Evolutionary conservation across 2,888 invertebrate species (phyloP), one percentile per base, ranked within the genome.

Genomic region (Didymodactylos carnosus): DNA sequence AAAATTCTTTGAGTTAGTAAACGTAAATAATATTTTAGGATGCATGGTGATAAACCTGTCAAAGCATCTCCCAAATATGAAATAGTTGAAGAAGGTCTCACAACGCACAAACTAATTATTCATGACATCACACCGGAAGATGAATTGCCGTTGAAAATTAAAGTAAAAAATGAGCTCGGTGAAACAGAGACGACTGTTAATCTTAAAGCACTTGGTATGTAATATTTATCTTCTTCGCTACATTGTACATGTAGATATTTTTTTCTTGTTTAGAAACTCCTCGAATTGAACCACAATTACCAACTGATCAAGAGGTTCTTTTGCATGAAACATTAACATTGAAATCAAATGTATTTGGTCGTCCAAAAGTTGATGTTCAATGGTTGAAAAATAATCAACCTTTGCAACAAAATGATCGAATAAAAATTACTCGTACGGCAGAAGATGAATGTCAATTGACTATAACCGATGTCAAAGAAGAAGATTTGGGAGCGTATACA

Each of bases 311-410:
- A 72, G 39, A 40, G 53, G 35, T 74, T 3, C 53, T 71, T 40
- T 43, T 74, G 25, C 43, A 62, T 41, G 41, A 75, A 51, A 23
- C 75, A 11, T 23, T 75, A 25, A 40, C 39, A 39, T n/a, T 75
- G 0, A 69, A 75, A 75, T 62, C 53, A 49, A 71, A 75, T 69
- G 49, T 72, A 5, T 46, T 40, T 25, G 75, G 75, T 25, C 71
- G 69, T 51, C 75, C 75, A 35, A 39, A 29, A 35, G 72, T 72
- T n/a, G 70, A 75, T 16, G 39, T 72, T 14, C 46, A 46, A 29
- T 75, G 75, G 75, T 69, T 74, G 23, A 74, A 74, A 53, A 62
- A 74, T 69, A 53, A 71, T 27, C 39, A 71, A 39, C 39, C 51
- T 29, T 41, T 74, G 27, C 16, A 49, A 23, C n/a, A 39, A 62